Conservation (phyloP, 2,888 invertebrate species). For the Lasioglossum lativentre region DNA sequence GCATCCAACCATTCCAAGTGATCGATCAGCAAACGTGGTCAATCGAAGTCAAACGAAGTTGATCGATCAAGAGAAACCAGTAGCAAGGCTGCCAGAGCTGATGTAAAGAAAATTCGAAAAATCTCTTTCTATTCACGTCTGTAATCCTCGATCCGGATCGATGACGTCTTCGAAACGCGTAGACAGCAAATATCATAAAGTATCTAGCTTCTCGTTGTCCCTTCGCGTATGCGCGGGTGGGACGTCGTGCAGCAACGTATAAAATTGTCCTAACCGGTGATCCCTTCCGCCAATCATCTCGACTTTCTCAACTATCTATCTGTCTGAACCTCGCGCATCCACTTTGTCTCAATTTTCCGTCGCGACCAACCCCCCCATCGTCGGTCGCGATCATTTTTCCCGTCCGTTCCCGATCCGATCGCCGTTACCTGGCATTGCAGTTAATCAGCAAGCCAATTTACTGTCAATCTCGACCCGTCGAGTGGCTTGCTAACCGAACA, state of each 20-base stretch:
- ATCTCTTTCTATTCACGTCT: neutral
- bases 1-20: neutral
- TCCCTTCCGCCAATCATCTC: neutral
- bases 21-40: neutral
- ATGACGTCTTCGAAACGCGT: neutral
- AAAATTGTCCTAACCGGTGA: conserved; percentile 23
- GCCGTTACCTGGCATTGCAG: conserved; percentile 63
- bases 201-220: neutral
- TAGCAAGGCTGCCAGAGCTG: neutral
- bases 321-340: neutral
- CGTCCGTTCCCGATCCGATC: conserved; percentile 26
- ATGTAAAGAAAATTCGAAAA: neutral
- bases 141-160: neutral
- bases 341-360: conserved; percentile 31
- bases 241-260: neutral
- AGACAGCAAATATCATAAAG: neutral
- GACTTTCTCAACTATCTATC: neutral
- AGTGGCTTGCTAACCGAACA: conserved; percentile 64
- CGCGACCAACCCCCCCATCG: neutral
- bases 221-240: neutral
- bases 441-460: conserved; percentile 73
- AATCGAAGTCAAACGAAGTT: neutral
- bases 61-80: neutral
- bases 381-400: conserved; percentile 18
- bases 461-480: conserved; percentile 67